phyloP scores from a whole-genome alignment of 2,797 vertebrate species.

The Anabas testudineus region DNA sequence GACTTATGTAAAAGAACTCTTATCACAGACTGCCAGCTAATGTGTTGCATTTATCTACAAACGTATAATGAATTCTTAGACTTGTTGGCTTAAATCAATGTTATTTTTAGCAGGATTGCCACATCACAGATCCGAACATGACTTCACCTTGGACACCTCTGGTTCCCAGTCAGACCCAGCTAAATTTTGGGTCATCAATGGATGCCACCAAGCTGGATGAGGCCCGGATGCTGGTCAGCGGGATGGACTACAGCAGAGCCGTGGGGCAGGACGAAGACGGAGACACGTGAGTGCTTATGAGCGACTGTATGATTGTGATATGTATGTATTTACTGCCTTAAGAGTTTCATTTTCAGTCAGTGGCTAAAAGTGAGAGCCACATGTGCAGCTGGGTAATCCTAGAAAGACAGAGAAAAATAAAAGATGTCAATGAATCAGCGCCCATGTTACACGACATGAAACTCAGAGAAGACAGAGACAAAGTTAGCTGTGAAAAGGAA shows the following conservation, averaged over 20 bases:
- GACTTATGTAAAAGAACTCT: slow-evolving; percentile 74
- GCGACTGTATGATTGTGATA: too few species aligned
- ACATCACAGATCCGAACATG: slow-evolving; percentile 49
- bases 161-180: slow-evolving; percentile 44
- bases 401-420: slow-evolving; percentile 31
- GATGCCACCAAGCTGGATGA: slow-evolving; percentile 83
- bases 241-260: slow-evolving; percentile 85
- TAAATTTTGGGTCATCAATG: slow-evolving; percentile 59
- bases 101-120: slow-evolving; percentile 54
- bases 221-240: slow-evolving; percentile 82
- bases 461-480: slow-evolving; percentile 22
- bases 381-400: slow-evolving; percentile 21
- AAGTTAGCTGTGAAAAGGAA: slow-evolving; percentile 12
- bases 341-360: slow-evolving; percentile 48
- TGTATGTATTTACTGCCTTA: slow-evolving; percentile 26
- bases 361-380: slow-evolving; percentile 37
- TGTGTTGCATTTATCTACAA: neutral
- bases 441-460: slow-evolving; percentile 18
- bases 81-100: neutral
- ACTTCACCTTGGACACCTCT: slow-evolving; percentile 63
- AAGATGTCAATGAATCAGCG: slow-evolving; percentile 49
- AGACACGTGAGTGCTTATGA: slow-evolving; percentile 84
- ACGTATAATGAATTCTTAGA: neutral
- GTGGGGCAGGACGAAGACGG: slow-evolving; percentile 91
- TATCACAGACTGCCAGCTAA: fast-evolving